Percentiles rank a stretch among this genome's conserved stretches.
Evolutionary conservation across 2,113 vertebrate genomes (phyloP).

Genomic region (Ammodytes dubius): DNA sequence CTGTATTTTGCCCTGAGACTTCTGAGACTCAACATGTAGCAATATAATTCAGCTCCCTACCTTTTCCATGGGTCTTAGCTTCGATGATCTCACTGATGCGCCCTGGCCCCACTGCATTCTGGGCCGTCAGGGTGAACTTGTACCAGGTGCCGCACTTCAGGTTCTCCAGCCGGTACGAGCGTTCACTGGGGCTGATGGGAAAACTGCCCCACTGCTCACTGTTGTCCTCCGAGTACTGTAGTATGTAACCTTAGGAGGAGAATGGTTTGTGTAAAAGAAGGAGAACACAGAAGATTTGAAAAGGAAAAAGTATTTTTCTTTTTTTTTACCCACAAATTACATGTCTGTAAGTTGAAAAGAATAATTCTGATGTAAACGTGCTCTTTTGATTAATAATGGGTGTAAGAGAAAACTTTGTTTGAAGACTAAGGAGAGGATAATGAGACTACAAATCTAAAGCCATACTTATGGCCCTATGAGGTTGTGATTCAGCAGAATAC

Average conservation of each 20-base stretch:
- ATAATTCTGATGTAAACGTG: not conserved
- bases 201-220: constrained; percentile 99
- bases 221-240: constrained; percentile 98
- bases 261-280: not conserved
- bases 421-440: not conserved
- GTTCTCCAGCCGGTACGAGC: constrained; percentile 95
- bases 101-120: constrained; percentile 97
- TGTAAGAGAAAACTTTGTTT: not conserved
- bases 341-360: not conserved
- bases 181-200: constrained; percentile 97
- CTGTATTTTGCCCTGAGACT: not conserved
- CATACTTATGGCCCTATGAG: not conserved
- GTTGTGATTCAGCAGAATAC: not conserved
- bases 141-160: constrained; percentile 99
- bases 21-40: not conserved
- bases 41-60: constrained; percentile 66
- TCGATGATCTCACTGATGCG: constrained; percentile 99
- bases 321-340: not conserved
- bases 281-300: not conserved
- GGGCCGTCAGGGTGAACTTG: constrained; percentile 98
- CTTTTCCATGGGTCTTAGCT: constrained; percentile 98
- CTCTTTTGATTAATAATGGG: not conserved
- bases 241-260: constrained; percentile 90
- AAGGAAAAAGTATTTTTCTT: not conserved
- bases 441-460: not conserved